Percentiles rank a stretch among this genome's conserved stretches.
Conservation (phyloP, 64 coral and sea anemone genomes). For the Pachyseris speciosa region DNA sequence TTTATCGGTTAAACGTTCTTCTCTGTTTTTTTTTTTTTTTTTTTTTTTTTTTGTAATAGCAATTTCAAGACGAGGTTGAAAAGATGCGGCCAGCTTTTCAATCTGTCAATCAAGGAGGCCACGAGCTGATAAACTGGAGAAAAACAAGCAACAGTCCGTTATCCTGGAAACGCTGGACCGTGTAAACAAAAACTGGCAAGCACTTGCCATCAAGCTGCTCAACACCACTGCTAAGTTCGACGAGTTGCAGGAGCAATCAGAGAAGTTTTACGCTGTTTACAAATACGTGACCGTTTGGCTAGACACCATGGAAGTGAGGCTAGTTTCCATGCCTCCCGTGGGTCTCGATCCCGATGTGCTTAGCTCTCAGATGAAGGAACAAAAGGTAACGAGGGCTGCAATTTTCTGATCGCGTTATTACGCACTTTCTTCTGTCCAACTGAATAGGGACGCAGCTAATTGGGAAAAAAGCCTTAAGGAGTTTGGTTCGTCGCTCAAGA, state of each 20-base stretch:
- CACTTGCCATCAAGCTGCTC: slow-evolving; percentile 89
- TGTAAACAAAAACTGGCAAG: slow-evolving; percentile 97
- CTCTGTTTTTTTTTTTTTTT: not conserved
- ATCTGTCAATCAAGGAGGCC: slow-evolving; percentile 97
- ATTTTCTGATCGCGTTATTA: too few relatives aligned
- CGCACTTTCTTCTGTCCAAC: too few relatives aligned
- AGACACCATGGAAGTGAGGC: slow-evolving; percentile 79
- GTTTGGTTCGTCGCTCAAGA: too few relatives aligned
- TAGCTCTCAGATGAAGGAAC: slow-evolving; percentile 86
- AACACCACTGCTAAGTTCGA: slow-evolving; percentile 84
- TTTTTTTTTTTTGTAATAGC: slow-evolving; percentile 18
- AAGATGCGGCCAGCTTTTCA: slow-evolving; percentile 87
- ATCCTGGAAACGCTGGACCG: slow-evolving; percentile 90
- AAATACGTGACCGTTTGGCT: slow-evolving; percentile 85
- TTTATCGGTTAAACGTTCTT: not conserved
- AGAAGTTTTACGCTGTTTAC: slow-evolving; percentile 82
- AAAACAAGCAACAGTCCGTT: slow-evolving; percentile 86
- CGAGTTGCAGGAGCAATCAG: slow-evolving; percentile 85
- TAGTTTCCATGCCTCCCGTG: slow-evolving; percentile 83
- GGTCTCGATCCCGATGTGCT: slow-evolving; percentile 95
- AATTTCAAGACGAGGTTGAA: slow-evolving; percentile 95
- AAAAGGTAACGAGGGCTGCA: slow-evolving; percentile 64
- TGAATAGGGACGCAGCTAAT: too few relatives aligned
- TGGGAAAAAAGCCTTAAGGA: too few relatives aligned
- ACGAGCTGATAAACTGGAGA: slow-evolving; percentile 93